Evolutionary conservation across 1,140 invertebrate genomes (phyloP).

Genomic region (Mesaphorura yosii): DNA sequence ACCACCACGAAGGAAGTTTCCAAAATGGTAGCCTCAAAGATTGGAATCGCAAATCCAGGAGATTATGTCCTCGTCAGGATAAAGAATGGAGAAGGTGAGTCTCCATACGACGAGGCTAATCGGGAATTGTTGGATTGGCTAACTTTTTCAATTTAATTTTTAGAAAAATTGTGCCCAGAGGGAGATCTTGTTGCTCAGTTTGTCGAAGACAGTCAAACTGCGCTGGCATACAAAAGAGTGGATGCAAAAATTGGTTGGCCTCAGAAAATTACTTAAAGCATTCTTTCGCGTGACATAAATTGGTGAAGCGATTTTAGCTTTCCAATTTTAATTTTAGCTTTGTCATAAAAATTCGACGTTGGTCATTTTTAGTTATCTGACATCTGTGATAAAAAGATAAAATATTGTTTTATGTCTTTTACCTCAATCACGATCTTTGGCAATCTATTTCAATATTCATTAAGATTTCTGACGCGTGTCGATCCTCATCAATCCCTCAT

Average conservation of each 20-base stretch:
- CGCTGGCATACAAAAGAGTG: slow-evolving; percentile 81
- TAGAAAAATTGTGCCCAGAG: slow-evolving; percentile 77
- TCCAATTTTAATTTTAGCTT: neutral
- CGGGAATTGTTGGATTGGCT: slow-evolving; percentile 5
- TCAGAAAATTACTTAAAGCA: slow-evolving; percentile 18
- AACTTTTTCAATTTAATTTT: slow-evolving; percentile 38
- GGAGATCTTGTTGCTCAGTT: slow-evolving; percentile 58
- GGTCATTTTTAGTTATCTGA: too few relatives aligned
- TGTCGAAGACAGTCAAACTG: slow-evolving; percentile 61
- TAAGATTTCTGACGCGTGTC: too few relatives aligned
- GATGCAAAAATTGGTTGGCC: slow-evolving; percentile 97
- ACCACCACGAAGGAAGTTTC: slow-evolving; percentile 30
- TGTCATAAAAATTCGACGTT: neutral
- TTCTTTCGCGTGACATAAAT: neutral
- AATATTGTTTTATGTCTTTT: too few relatives aligned
- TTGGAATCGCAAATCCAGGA: slow-evolving; percentile 86
- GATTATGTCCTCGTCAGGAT: slow-evolving; percentile 89
- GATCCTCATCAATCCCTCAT: too few relatives aligned
- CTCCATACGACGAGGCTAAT: neutral
- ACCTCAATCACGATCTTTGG: too few relatives aligned
- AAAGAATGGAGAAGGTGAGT: slow-evolving; percentile 71
- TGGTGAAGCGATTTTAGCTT: neutral
- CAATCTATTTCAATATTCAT: too few relatives aligned
- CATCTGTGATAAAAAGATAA: too few relatives aligned
- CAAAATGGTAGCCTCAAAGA: slow-evolving; percentile 44